A percentile compares a stretch with the other conserved stretches of the same genome.
phyloP scores from a whole-genome alignment of 2,888 invertebrate species.

The Lasioglossum villosulum region DNA sequence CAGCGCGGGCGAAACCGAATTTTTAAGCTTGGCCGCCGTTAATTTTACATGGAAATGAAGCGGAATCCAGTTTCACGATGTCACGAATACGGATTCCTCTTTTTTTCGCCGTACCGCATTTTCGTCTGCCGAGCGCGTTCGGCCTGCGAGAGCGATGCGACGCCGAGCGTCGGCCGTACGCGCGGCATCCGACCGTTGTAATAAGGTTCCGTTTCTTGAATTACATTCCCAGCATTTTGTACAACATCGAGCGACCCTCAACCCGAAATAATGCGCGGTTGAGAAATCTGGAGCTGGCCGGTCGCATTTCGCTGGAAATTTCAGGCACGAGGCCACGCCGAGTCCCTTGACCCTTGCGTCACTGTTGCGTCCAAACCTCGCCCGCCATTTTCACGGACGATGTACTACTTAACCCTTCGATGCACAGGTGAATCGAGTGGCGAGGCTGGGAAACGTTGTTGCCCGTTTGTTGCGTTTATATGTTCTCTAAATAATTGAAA shows the following conservation, averaged over 20 bases:
- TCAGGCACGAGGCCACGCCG: background rate
- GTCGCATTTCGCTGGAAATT: background rate
- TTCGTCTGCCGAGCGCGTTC: constrained; percentile 19
- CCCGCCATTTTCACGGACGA: background rate
- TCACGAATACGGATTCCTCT: constrained; percentile 25
- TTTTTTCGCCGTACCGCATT: constrained; percentile 13
- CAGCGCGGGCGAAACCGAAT: constrained; percentile 33
- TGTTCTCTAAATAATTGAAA: too few species aligned
- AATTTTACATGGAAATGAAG: constrained; percentile 52
- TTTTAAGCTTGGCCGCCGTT: constrained; percentile 42
- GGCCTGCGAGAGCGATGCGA: constrained; percentile 8
- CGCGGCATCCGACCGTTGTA: constrained; percentile 27
- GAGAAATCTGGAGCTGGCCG: background rate
- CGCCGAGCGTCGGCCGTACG: constrained; percentile 1
- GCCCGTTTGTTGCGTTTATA: background rate
- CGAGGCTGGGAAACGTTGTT: background rate
- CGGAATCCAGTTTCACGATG: constrained; percentile 33
- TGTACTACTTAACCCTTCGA: background rate
- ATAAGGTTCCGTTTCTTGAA: constrained; percentile 53
- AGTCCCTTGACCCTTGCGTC: background rate
- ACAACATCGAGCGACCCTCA: constrained; percentile 13
- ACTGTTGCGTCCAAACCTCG: background rate
- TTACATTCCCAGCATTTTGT: constrained; percentile 37
- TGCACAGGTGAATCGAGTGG: background rate
- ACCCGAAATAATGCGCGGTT: constrained; percentile 2